A percentile compares a stretch with the other conserved stretches of the same genome.
Conservation (phyloP, 2,888 invertebrate species). For the Stenodema calcarata region DNA sequence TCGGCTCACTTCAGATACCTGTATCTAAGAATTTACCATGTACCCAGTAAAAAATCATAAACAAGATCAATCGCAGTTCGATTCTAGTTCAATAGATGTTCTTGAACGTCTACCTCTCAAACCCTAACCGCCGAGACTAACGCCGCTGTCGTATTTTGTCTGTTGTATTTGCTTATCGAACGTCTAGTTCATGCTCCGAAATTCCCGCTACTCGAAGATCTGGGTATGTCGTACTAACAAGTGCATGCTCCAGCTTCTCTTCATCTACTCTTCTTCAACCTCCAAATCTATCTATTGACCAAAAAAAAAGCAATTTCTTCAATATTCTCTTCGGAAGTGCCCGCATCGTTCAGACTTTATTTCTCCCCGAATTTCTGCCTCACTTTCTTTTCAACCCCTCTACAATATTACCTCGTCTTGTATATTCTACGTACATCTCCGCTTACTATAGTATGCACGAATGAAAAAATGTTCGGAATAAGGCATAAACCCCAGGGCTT, state of each 20-base stretch:
- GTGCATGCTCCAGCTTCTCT: slow-evolving; percentile 42
- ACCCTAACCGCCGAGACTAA: slow-evolving; percentile 42
- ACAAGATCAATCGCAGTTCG: not conserved
- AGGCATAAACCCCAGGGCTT: not conserved
- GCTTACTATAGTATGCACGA: not conserved
- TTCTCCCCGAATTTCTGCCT: not conserved
- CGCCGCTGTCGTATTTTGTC: slow-evolving; percentile 47
- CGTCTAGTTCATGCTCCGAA: slow-evolving; percentile 68
- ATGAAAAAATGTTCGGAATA: not conserved
- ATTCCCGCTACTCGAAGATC: slow-evolving; percentile 69
- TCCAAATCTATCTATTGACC: not conserved
- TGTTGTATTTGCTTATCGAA: slow-evolving; percentile 53
- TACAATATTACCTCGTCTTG: not conserved
- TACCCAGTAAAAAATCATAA: not conserved
- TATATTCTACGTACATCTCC: not conserved
- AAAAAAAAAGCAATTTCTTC: not conserved
- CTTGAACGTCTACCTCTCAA: not conserved
- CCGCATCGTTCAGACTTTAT: slow-evolving; percentile 16
- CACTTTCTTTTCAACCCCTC: not conserved
- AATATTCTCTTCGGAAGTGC: slow-evolving; percentile 6
- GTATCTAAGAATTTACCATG: not conserved
- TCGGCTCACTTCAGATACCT: no score
- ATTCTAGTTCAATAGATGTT: not conserved
- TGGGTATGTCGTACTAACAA: slow-evolving; percentile 65
- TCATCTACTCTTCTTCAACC: slow-evolving; percentile 4